Conservation (phyloP, 2,113 vertebrate genomes). For the Jaculus jaculus region DNA sequence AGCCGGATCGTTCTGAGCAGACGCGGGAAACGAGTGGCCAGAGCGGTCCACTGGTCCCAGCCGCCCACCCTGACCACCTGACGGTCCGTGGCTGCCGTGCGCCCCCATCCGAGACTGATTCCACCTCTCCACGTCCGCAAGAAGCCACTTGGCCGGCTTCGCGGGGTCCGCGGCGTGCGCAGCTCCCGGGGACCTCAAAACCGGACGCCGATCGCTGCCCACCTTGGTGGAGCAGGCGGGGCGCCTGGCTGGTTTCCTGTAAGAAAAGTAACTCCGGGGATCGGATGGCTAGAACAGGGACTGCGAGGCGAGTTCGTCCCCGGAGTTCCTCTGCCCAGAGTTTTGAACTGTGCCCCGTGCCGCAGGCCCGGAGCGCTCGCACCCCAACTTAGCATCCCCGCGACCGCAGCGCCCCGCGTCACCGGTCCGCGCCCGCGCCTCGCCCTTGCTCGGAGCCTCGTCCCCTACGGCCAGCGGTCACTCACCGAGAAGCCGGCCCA, state of each 20-base stretch:
- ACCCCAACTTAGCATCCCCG: neutral
- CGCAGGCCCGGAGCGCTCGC: neutral
- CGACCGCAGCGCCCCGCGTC: neutral
- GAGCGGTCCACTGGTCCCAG: too few species aligned
- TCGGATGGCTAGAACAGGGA: neutral
- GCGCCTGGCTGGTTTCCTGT: neutral
- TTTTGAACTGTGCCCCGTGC: conserved; percentile 11
- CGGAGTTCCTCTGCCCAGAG: conserved; percentile 46
- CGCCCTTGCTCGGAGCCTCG: neutral
- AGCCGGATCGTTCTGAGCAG: neutral
- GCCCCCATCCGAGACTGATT: neutral
- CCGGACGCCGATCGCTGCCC: neutral
- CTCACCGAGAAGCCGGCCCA: conserved; percentile 99
- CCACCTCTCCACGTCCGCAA: too few species aligned
- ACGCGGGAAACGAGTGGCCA: neutral
- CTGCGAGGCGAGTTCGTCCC: neutral
- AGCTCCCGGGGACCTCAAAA: neutral
- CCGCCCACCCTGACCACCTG: neutral
- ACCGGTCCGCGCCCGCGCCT: neutral
- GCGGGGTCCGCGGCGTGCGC: neutral
- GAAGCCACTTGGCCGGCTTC: too few species aligned
- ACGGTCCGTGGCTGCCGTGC: neutral
- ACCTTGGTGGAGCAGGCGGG: neutral
- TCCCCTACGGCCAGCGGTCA: conserved; percentile 60
- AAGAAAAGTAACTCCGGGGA: conserved; percentile 60